These are phyloP conservation scores for Chaetophractus vellerosus DNA, from an alignment of 2,797 vertebrate genomes.

Conservation along the genomic window DNA sequence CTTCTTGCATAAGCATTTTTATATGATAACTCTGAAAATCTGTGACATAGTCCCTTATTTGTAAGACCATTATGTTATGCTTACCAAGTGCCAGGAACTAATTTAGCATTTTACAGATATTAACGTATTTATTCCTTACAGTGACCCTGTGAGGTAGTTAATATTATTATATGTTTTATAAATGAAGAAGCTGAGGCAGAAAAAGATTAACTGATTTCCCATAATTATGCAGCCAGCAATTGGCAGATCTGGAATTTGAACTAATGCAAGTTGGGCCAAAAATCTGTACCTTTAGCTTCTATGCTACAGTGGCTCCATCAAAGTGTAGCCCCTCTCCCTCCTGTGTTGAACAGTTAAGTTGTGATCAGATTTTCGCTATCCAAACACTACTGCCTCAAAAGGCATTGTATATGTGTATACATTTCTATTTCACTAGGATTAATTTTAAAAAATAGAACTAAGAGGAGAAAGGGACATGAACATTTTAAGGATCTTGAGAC, in stretches of 20 bases:
- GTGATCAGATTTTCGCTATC: not conserved
- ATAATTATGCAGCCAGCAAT: not conserved
- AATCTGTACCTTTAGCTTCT: not conserved
- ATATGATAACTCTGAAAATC: constrained; percentile 4
- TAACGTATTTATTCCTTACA: not conserved
- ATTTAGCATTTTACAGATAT: not conserved
- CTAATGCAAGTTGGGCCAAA: not conserved
- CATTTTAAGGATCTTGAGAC: not conserved
- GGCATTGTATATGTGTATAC: not conserved
- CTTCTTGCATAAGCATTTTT: not conserved
- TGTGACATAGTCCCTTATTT: not conserved
- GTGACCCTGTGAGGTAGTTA: not conserved
- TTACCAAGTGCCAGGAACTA: not conserved
- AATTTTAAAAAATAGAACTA: not conserved
- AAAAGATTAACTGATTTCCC: not conserved
- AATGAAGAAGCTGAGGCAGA: not conserved
- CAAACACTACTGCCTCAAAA: not conserved
- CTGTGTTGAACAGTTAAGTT: not conserved
- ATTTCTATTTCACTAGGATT: not conserved
- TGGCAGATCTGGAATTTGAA: not conserved
- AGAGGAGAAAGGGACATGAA: not conserved
- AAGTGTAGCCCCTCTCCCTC: not conserved
- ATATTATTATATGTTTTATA: not conserved
- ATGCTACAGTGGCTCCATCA: not conserved
- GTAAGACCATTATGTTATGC: not conserved